Evolutionary conservation across 1,140 invertebrate species (phyloP).

Genomic region (Xylocopa sonorina): DNA sequence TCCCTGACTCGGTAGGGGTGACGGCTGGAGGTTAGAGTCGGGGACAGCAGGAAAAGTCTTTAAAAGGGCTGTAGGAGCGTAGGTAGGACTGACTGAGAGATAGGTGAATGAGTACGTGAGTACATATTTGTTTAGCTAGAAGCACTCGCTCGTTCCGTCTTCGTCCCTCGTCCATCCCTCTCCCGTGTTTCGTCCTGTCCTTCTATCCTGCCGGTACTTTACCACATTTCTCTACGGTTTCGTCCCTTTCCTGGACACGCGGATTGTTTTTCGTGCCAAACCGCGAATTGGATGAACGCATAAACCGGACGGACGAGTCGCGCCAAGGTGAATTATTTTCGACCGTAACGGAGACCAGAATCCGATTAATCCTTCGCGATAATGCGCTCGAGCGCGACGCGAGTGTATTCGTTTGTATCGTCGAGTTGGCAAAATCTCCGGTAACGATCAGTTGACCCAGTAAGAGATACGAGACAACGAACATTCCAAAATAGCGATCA

Average conservation of each 20-base stretch:
- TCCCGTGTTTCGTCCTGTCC: conserved; percentile 24
- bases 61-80: conserved; percentile 77
- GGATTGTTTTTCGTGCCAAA: conserved; percentile 30
- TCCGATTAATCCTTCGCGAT: conserved; percentile 51
- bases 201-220: neutral
- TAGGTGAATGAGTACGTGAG: conserved; percentile 81
- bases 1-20: neutral
- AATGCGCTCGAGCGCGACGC: conserved; percentile 58
- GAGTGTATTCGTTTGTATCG: conserved; percentile 20
- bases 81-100: conserved; percentile 74
- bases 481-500: neutral
- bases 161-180: conserved; percentile 49
- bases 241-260: conserved; percentile 23
- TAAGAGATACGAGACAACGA: neutral
- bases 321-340: conserved; percentile 56
- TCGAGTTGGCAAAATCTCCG: neutral
- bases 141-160: conserved; percentile 75
- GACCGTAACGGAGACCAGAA: conserved; percentile 1
- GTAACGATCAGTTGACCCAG: neutral
- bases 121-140: conserved; percentile 82
- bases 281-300: conserved; percentile 68
- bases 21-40: conserved; percentile 39
- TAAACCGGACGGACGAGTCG: conserved; percentile 69
- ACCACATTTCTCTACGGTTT: conserved; percentile 18
- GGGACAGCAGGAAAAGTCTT: conserved; percentile 75